Evolutionary conservation across 2,113 vertebrate genomes (phyloP).

Genomic region (Xiphophorus maculatus): DNA sequence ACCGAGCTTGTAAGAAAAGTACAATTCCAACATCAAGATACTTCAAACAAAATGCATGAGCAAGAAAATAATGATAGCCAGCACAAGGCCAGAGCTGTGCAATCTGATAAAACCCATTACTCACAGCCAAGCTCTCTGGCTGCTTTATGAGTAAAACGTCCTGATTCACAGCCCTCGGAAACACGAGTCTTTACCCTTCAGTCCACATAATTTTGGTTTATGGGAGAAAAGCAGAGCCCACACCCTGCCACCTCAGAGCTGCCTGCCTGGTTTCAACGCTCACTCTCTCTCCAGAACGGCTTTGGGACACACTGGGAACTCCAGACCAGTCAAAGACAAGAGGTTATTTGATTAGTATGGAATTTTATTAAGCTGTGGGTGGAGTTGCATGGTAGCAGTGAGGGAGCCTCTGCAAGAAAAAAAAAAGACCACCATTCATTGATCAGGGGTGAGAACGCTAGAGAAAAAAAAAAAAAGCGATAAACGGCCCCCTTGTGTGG

Average conservation of each 20-base stretch:
- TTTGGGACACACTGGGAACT: constrained; percentile 72
- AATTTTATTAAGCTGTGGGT: constrained; percentile 85
- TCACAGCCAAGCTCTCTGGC: constrained; percentile 63
- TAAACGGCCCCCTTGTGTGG: constrained; percentile 78
- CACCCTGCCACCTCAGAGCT: constrained; percentile 76
- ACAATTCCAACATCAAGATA: constrained; percentile 10
- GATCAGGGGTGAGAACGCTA: constrained; percentile 70
- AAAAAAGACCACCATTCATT: constrained; percentile 78
- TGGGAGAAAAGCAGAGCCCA: constrained; percentile 73
- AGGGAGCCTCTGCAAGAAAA: constrained; percentile 68
- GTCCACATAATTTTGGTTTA: constrained; percentile 78
- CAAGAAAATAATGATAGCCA: constrained; percentile 57
- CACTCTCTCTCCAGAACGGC: constrained; percentile 57
- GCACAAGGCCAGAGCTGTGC: constrained; percentile 62
- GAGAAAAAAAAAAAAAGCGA: constrained; percentile 30
- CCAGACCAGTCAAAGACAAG: constrained; percentile 80
- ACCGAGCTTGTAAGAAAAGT: constrained; percentile 30
- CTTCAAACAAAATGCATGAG: constrained; percentile 25
- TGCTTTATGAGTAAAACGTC: constrained; percentile 71
- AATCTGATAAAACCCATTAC: constrained; percentile 69
- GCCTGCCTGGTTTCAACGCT: constrained; percentile 59
- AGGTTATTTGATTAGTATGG: constrained; percentile 85
- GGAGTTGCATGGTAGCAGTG: constrained; percentile 68
- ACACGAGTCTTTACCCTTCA: constrained; percentile 66
- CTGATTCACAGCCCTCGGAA: constrained; percentile 73